Evolutionary conservation across 2,797 vertebrate species (phyloP), one percentile per base, ranked within the genome.

Genomic region (Sternotherus odoratus): DNA sequence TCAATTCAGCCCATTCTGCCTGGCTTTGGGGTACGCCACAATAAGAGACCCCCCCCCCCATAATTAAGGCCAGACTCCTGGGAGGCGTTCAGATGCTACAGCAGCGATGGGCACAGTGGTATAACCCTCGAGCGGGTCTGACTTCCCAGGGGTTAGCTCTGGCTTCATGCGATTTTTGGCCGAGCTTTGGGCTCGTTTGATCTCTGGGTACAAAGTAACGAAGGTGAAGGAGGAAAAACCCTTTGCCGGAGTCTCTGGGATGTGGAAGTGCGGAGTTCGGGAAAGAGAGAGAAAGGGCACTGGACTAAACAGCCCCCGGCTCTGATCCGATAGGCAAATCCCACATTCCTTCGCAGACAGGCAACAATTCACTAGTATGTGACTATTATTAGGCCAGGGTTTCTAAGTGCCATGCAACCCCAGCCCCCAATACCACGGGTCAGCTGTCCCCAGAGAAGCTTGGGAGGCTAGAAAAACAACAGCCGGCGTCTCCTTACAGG

Each of bases 401-500:
- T 8, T 36, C 63, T 66, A 60, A 60, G 33, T 33, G 33, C 63
- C 63, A 36, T 3, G 7, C 39, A 16, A 8, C 28, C 69, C 39
- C 69, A 46, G 69, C 24, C 43, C 39, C 7, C 2, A 30, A 21
- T 21, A 39, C 10, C 21, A 39, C 19, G 30, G 39, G 49, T 36
- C 75, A 75, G 4, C 3, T 4, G 51, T 2, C 4, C 79, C 75
- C 46, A 9, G 1, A 15, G 69, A 79, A 63, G n/a, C 78, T 28
- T n/a, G 24, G 24, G 48, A 23, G 3, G 17, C 13, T n/a, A 8
- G 48, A 30, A 26, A 46, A 26, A 46, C 21, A 46, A 13, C 7
- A 9, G 2, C 1, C 5, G 23, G 69, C 0, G 2, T 39, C 50
- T 89, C 97, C 98, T 98, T 97, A 99, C 98, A 99, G 83, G 99